Conservation (phyloP, 92 coral and sea anemone genomes). For the Parazoanthus darwini region DNA sequence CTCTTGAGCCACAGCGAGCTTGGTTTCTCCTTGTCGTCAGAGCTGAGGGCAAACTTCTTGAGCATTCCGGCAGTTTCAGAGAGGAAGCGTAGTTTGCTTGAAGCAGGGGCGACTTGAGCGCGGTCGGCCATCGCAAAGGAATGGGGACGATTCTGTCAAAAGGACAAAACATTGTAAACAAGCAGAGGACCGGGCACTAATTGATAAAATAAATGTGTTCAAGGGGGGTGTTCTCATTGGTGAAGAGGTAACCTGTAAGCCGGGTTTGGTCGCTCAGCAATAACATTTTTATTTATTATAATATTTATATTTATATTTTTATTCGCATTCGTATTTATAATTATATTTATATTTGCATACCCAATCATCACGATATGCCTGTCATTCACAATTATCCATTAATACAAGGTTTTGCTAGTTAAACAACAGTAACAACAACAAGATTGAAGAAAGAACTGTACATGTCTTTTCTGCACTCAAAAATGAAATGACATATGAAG, state of each 20-base stretch:
- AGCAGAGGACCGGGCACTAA: neutral
- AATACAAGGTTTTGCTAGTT: neutral
- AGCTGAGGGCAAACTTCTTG: constrained; percentile 15
- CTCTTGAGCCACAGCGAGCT: constrained; percentile 37
- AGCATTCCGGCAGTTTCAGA: constrained; percentile 43
- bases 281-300: no score
- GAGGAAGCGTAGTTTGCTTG: constrained; percentile 32
- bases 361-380: no score
- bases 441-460: no score
- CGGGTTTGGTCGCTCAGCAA: no score
- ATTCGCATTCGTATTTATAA: no score
- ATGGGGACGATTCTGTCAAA: constrained; percentile 13
- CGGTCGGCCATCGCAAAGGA: constrained; percentile 18
- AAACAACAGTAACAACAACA: neutral
- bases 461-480: no score
- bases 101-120: neutral
- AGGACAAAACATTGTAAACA: neutral
- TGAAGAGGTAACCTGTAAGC: no score
- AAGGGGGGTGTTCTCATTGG: no score
- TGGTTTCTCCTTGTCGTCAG: constrained; percentile 17
- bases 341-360: no score
- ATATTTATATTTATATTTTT: no score
- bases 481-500: no score
- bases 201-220: neutral
- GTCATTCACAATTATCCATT: no score